Base-by-base conservation (phyloP, 2,888 invertebrate genomes). In the Drosophila macrospina region DNA sequence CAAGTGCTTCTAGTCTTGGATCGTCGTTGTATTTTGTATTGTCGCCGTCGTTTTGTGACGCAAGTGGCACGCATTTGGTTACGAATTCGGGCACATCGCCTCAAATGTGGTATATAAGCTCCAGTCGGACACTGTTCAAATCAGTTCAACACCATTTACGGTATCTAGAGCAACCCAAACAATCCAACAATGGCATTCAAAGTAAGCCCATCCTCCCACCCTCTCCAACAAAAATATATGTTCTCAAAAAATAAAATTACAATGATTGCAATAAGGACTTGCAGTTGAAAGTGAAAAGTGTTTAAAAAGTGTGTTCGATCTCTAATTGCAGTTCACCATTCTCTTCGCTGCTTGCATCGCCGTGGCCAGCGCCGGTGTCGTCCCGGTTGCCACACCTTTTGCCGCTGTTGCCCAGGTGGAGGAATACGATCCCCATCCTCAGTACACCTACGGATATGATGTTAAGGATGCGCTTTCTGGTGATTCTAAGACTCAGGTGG, bases 371-470 rank as follows among this genome's bases (percentile, higher is more conserved):
- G 91, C 91, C 61, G 90, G 90, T 47, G 13, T 91, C n/a, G 80
- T 91, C 26, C 84, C 88, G 34, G 89, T 89, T 34, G 88, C 88
- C 54, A 73, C 83, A 1, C 90, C 90, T 16, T 74, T 88, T 65
- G 90, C 91, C 48, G 80, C 90, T 55, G 80, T 86, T 13, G 91
- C 89, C 30, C 82, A 85, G 56, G 79, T 90, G 13, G 91, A 91
- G 67, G 91, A 92, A 66, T 91, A 91, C 77, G 92, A 92, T 66
- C 91, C 91, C 42, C 90, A 92, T 81, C 92, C 92, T n/a, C 91
- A 92, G 72, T 92, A 92, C 79, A 90, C 89, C 50, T 92, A 90
- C 42, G 91, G 90, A 20, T 92, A 92, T 71, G 92, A 92, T 61
- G 90, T 92, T 20, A 91, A 92, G 74, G 92, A 92, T 73, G 85